phyloP scores from a whole-genome alignment of 2,888 invertebrate genomes.

The Meteorus colon region DNA sequence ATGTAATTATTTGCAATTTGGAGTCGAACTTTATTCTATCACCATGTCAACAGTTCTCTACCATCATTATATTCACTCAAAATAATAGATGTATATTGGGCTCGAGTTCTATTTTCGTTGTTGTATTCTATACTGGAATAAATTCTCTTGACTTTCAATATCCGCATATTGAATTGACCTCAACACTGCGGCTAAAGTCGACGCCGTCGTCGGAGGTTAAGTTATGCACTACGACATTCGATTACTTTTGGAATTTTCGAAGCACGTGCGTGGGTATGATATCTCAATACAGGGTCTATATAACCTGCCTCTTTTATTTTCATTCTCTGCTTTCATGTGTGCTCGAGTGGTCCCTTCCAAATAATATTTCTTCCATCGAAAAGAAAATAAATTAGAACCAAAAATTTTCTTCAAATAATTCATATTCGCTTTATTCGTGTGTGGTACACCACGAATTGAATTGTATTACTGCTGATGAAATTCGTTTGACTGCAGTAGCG shows the following conservation, averaged over 20 bases:
- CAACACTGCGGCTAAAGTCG: neutral
- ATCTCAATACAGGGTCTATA: neutral
- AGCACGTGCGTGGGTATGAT: neutral
- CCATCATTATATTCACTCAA: too few relatives aligned
- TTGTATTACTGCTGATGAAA: neutral
- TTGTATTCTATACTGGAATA: neutral
- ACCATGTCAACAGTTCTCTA: neutral
- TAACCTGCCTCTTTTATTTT: neutral
- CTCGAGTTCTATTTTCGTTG: neutral
- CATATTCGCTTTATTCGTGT: neutral
- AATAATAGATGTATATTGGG: neutral
- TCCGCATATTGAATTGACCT: constrained; percentile 20
- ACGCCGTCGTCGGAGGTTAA: constrained; percentile 5
- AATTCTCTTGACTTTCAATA: neutral
- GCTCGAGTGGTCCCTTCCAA: neutral
- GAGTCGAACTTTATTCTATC: neutral
- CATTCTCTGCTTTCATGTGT: neutral
- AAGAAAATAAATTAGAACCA: neutral
- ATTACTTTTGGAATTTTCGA: constrained; percentile 6
- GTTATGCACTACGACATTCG: neutral
- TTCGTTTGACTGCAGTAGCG: constrained; percentile 20
- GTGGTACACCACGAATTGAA: neutral
- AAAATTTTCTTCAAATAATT: neutral
- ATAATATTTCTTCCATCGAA: neutral
- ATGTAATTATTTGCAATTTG: neutral